phyloP scores from a whole-genome alignment of 1,140 invertebrate genomes.

The Holcopasites calliopsidis region DNA sequence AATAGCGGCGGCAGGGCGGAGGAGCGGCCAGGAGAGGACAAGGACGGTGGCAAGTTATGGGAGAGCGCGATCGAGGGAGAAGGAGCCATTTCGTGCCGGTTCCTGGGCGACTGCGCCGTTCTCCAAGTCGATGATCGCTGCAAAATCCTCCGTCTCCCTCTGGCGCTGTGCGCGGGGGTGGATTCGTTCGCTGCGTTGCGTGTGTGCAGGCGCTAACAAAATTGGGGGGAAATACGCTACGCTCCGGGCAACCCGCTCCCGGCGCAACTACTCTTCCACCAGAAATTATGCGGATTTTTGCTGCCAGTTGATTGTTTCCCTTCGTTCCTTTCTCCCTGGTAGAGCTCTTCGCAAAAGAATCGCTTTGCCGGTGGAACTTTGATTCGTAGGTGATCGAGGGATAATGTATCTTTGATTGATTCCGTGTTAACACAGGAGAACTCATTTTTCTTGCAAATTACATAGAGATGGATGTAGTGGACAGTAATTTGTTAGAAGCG shows the following conservation, averaged over 20 bases:
- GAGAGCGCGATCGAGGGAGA: not conserved
- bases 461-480: not conserved
- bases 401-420: too few relatives aligned
- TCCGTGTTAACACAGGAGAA: too few relatives aligned
- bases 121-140: slow-evolving; percentile 65
- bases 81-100: slow-evolving; percentile 46
- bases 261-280: slow-evolving; percentile 26
- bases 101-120: slow-evolving; percentile 57
- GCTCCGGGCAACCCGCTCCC: slow-evolving; percentile 39
- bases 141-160: slow-evolving; percentile 60
- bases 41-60: not conserved
- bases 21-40: slow-evolving; percentile 6
- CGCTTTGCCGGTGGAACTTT: too few relatives aligned
- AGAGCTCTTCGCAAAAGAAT: too few relatives aligned
- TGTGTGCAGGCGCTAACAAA: slow-evolving; percentile 57
- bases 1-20: not conserved
- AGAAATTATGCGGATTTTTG: slow-evolving; percentile 40
- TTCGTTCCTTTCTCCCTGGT: not conserved
- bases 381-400: too few relatives aligned
- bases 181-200: slow-evolving; percentile 25
- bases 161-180: not conserved
- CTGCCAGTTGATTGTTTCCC: not conserved
- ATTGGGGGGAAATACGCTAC: slow-evolving; percentile 61
- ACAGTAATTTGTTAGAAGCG: not conserved
- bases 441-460: too few relatives aligned